Evolutionary conservation across 2,113 vertebrate species (phyloP).

Genomic region (Aphyosemion australe): DNA sequence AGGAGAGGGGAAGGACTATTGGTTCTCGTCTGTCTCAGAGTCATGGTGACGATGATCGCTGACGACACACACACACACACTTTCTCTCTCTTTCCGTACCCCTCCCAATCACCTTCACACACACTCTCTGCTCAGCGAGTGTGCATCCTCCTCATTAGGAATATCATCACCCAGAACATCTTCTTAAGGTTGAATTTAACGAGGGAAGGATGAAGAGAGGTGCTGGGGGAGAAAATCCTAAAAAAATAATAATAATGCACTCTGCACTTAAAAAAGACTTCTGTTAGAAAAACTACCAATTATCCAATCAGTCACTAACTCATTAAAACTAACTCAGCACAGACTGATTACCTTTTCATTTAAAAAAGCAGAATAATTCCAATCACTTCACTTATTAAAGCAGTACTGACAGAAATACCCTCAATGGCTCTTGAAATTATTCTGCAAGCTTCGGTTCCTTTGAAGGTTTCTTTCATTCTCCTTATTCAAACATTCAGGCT

Average conservation of each 20-base stretch:
- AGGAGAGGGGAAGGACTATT: constrained; percentile 48
- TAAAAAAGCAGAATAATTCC: too few relatives aligned
- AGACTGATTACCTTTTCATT: too few relatives aligned
- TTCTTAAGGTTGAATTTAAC: constrained; percentile 12
- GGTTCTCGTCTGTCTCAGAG: constrained; percentile 36
- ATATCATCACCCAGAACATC: constrained; percentile 58
- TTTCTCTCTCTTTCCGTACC: too few relatives aligned
- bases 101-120: constrained; percentile 12
- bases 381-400: too few relatives aligned
- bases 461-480: not conserved
- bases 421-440: too few relatives aligned
- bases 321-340: too few relatives aligned
- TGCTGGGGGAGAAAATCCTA: constrained; percentile 9
- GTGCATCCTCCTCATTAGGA: constrained; percentile 50
- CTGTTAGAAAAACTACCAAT: too few relatives aligned
- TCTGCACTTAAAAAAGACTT: too few relatives aligned
- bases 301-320: too few relatives aligned
- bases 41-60: constrained; percentile 59
- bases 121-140: constrained; percentile 14
- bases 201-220: not conserved
- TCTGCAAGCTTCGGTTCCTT: not conserved
- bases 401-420: not conserved
- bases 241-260: too few relatives aligned
- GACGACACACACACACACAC: constrained; percentile 43
- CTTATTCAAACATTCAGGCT: constrained; percentile 1